phyloP scores from a whole-genome alignment of 2,888 invertebrate species.

The Himalopsyche tibetana region DNA sequence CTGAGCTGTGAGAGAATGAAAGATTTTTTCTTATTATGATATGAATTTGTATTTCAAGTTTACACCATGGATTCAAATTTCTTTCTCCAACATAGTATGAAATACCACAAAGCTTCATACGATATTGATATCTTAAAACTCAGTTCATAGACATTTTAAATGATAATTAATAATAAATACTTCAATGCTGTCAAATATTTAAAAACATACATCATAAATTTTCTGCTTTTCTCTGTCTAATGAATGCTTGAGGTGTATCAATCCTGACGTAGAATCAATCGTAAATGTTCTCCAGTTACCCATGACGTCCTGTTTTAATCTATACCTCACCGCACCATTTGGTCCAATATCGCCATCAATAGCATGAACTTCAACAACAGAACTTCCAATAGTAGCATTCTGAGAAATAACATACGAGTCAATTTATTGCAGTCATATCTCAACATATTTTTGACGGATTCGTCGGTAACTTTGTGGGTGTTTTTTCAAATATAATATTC shows the following conservation, averaged over 20 bases:
- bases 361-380: slow-evolving; percentile 88
- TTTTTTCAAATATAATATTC: no score
- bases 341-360: slow-evolving; percentile 92
- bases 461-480: no score
- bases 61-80: neutral
- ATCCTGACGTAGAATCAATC: slow-evolving; percentile 87
- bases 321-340: slow-evolving; percentile 93
- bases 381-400: slow-evolving; percentile 91
- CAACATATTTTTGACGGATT: no score
- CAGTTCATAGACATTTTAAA: no score
- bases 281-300: slow-evolving; percentile 90
- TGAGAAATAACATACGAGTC: slow-evolving; percentile 69
- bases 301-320: slow-evolving; percentile 86
- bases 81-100: neutral
- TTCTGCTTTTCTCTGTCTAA: slow-evolving; percentile 91
- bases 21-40: neutral
- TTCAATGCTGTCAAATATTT: neutral
- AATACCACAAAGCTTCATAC: neutral
- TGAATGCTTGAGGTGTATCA: slow-evolving; percentile 82
- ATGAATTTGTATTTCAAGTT: neutral
- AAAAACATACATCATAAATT: slow-evolving; percentile 85
- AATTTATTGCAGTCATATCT: no score
- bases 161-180: no score
- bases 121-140: neutral
- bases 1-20: slow-evolving; percentile 79